Conservation (phyloP, 1,140 invertebrate species). For the Caenorhabditis briggsae region DNA sequence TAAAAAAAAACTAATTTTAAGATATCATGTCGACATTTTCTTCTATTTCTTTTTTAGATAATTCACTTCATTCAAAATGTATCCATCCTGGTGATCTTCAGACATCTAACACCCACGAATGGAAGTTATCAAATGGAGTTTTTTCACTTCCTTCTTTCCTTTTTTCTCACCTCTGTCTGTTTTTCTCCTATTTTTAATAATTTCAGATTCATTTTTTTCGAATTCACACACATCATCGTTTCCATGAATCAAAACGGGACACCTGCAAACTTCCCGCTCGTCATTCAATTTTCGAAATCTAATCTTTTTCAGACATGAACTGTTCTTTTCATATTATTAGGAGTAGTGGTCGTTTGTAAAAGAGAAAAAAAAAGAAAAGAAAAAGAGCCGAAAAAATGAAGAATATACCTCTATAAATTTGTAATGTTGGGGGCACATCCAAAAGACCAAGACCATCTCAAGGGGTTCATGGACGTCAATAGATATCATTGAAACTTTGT, state of each 20-base stretch:
- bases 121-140: background rate
- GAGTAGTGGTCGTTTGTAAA: background rate
- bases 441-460: background rate
- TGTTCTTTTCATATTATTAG: background rate
- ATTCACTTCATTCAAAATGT: too few species aligned
- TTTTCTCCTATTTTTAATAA: background rate
- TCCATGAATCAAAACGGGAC: background rate
- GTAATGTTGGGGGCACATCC: background rate
- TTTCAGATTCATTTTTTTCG: background rate
- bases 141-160: background rate
- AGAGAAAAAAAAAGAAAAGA: background rate
- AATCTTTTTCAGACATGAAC: conserved; percentile 27
- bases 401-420: conserved; percentile 11
- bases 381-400: background rate
- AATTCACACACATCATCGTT: background rate
- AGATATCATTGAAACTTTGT: background rate
- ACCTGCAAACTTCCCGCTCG: background rate
- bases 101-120: background rate
- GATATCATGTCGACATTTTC: too few species aligned
- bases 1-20: too few species aligned
- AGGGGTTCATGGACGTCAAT: background rate
- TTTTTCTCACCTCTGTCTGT: background rate
- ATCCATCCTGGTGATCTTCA: too few species aligned
- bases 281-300: background rate
- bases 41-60: too few species aligned